Percentiles rank a stretch among this genome's conserved stretches.
phyloP scores from a whole-genome alignment of 2,113 vertebrate species.

The Tachysurus vachellii region DNA sequence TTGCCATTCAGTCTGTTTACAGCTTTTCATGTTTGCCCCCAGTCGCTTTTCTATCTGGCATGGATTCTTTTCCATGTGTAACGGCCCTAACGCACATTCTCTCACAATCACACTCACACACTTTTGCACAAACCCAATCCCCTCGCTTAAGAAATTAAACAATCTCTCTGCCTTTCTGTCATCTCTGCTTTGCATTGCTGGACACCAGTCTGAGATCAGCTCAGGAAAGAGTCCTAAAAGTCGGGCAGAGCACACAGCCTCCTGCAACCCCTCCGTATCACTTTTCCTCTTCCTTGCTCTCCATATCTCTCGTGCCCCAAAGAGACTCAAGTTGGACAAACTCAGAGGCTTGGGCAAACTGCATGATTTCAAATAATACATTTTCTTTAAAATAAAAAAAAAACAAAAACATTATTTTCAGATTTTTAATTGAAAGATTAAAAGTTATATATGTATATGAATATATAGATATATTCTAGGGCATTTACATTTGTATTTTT shows the following conservation, averaged over 20 bases:
- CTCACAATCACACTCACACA: background rate
- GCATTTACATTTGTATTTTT: constrained; percentile 79
- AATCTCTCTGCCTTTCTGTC: constrained; percentile 33
- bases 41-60: too few species aligned
- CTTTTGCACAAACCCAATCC: background rate
- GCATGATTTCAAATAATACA: constrained; percentile 65
- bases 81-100: background rate
- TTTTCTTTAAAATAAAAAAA: constrained; percentile 59
- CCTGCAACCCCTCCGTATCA: constrained; percentile 55
- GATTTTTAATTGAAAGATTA: constrained; percentile 72
- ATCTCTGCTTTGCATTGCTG: constrained; percentile 31
- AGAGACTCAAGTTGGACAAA: constrained; percentile 46
- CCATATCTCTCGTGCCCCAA: constrained; percentile 49
- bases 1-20: background rate
- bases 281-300: constrained; percentile 48
- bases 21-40: background rate
- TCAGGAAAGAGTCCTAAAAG: constrained; percentile 54
- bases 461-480: constrained; percentile 65
- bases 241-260: constrained; percentile 58
- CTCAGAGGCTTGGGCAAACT: constrained; percentile 59
- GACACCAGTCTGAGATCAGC: constrained; percentile 47
- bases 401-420: constrained; percentile 70
- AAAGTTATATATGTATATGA: constrained; percentile 60
- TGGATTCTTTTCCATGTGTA: background rate
- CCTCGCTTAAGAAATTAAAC: background rate